Evolutionary conservation across 2,113 vertebrate species (phyloP), one percentile per base, ranked within the genome.

Genomic region (Eclectus roratus): DNA sequence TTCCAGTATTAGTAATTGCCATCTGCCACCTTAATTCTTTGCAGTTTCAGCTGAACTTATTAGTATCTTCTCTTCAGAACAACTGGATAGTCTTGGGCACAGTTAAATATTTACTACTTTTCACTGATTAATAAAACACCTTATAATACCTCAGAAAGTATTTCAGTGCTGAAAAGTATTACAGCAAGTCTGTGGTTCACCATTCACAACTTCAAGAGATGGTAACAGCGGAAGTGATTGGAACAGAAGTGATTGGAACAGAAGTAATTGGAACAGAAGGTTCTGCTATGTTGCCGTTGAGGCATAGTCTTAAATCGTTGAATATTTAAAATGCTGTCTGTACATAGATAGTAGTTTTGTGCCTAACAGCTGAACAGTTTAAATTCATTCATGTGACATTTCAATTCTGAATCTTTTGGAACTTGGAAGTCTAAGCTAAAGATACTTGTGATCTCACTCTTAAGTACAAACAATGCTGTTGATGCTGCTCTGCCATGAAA

Each of bases 21-120:
- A 73, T 91, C 80, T 93, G 77, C 76, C 39, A 24, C 27, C 47
- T 85, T 86, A 78, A 86, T 90, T 92, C 83, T 95, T 88, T 74
- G 46, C 29, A 43, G 35, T 92, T 94, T 91, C 49, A 83, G 15
- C 50, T 90, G 44, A 58, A 47, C 37, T 8, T 53, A 25, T 47
- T 66, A 33, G 20, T 84, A 20, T 93, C 12, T 86, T 86, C 76
- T 80, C 33, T 71, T 92, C 52, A 47, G 77, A 86, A 33, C 21
- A 82, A 88, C 39, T 68, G 43, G 17, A 31, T 82, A 68, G n/a
- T 83, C 21, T 60, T 80, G 29, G 35, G 29, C n/a, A 52, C 44
- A 49, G 44, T 66, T 77, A 84, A 91, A 78, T 43, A 91, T 58
- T 78, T 74, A 33, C 58, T 44, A 35, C 33, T 50, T 88, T 88